Evolutionary conservation across 2,113 vertebrate genomes (phyloP), one percentile per base, ranked within the genome.

Genomic region (Cricetomys ansorgei): DNA sequence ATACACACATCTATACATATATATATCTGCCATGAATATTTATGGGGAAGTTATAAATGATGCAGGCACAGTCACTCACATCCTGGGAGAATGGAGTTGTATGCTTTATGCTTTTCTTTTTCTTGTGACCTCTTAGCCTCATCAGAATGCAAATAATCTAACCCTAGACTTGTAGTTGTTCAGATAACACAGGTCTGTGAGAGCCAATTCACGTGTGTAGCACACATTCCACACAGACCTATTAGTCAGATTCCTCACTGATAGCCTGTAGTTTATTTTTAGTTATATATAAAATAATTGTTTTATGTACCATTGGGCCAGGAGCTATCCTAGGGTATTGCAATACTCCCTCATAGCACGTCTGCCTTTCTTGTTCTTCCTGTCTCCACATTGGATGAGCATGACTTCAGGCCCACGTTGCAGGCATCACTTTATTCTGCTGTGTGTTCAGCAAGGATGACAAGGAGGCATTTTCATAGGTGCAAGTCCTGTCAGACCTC

Each of bases 121-220:
- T 93, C 88, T 64, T 43, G 27, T 31, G 57, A 92, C 59, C 88
- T 67, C 25, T 88, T 64, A 83, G 72, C 25, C 76, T 70, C 86
- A 96, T 95, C 80, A 96, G 89, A 94, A 96, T 96, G 90, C 84
- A 96, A 96, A 97, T 87, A n/a, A 88, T 43, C 83, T 93, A 91
- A 84, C 92, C 73, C 69, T 91, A 43, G 55, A 92, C 9, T 21
- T 76, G 65, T 90, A 92, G 95, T 97, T 94, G 75, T 55, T 94
- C 69, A 80, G 94, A 80, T 59, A 96, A 76, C 84, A 80, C 10
- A 37, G 15, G 72, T 94, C 87, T 77, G 75, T 50, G 37, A 89
- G 64, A 96, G 69, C 87, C 83, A 50, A 90, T 94, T 96, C 72
- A 55, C 88, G 95, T 85, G 84, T 84, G 53, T 37, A 48, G 59